Evolutionary conservation across 2,113 vertebrate genomes (phyloP), one percentile per base, ranked within the genome.

Genomic region (Fregetta grallaria): DNA sequence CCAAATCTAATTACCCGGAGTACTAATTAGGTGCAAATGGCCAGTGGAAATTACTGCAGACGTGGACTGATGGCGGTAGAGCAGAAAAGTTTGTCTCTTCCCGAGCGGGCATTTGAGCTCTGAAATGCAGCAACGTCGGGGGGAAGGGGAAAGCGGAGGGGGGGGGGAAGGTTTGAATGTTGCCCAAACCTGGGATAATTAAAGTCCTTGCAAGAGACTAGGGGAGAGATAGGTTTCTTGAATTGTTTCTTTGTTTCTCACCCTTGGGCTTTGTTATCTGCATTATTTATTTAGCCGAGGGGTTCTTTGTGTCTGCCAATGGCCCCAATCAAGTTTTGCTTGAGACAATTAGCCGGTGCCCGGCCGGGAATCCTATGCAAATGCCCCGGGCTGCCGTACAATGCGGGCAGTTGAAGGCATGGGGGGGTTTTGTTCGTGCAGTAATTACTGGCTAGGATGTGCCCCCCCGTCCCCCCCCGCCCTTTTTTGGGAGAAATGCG

Each of bases 281-380:
- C 98, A 98, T 98, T 99, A 99, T 99, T 99, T 99, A 99, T 99
- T 99, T 98, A 98, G 98, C 99, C 98, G 98, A 98, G 98, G 99
- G 99, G 98, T 98, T 97, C 99, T 99, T 99, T 99, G 99, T 99
- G 98, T 99, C 98, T 98, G 98, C 98, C 98, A 99, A 99, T 99
- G 99, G 98, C 98, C 99, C 99, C 98, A 99, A 99, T 99, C 99
- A 99, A 98, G 98, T 98, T 99, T 98, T 99, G 98, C 98, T 98
- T 98, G 98, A 98, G 98, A 98, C 98, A 98, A 99, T 99, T 99
- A 99, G 98, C 98, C 98, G 96, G 97, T 98, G 98, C 97, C 97
- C 98, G 98, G 98, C 97, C 97, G 96, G 93, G 98, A 98, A 98
- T 98, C 98, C 98, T 99, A 99, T 99, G 99, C 98, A 99, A 99